These are phyloP conservation scores for Melipona bicolor DNA, from an alignment of 2,888 invertebrate species.

Conservation along the genomic window DNA sequence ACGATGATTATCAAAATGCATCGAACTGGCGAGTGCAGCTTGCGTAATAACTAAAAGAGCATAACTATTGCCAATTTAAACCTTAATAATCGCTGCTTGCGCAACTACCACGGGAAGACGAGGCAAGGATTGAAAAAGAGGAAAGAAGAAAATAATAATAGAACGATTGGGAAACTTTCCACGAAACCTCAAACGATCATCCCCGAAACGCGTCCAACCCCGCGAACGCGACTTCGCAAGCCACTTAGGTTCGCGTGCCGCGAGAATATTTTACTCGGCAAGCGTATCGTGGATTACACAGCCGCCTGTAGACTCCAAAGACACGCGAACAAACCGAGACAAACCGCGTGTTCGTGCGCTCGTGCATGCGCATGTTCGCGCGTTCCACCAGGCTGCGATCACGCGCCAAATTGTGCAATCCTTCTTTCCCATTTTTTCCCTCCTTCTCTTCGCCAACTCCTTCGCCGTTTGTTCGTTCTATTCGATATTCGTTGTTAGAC, in stretches of 20 bases:
- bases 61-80: no score
- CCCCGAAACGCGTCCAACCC: background rate
- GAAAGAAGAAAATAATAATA: background rate
- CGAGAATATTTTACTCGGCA: conserved; percentile 32
- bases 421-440: conserved; percentile 33
- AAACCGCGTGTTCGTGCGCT: conserved; percentile 14
- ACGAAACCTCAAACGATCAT: background rate
- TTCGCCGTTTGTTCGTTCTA: conserved; percentile 11
- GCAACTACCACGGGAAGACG: no score
- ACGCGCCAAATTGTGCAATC: conserved; percentile 68
- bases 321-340: conserved; percentile 29
- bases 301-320: conserved; percentile 4
- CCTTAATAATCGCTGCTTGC: no score
- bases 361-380: conserved; percentile 23
- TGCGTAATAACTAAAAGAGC: background rate
- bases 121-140: background rate
- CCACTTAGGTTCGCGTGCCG: conserved; percentile 11
- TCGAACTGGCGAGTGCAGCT: background rate
- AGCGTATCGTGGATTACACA: conserved; percentile 39
- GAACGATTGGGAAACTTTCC: background rate
- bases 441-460: background rate
- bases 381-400: conserved; percentile 63
- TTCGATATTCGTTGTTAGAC: conserved; percentile 27
- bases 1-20: background rate
- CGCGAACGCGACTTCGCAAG: background rate